These are phyloP conservation scores for Falco peregrinus DNA, from an alignment of 2,797 vertebrate genomes.

Conservation along the genomic window DNA sequence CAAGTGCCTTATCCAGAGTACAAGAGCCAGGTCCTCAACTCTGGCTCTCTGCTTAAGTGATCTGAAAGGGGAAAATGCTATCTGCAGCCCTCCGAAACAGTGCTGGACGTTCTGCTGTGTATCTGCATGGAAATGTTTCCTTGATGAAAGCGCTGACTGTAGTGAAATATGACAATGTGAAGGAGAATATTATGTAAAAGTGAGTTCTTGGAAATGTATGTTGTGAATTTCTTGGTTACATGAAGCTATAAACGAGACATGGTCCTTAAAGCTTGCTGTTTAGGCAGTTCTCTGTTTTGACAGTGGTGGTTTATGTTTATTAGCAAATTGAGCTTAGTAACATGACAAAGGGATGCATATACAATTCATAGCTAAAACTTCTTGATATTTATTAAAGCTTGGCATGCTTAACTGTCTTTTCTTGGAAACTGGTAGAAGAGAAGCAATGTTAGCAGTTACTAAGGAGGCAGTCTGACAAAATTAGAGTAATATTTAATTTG, in stretches of 20 bases:
- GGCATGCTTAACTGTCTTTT: not conserved
- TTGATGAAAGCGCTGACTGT: not conserved
- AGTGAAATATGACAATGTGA: not conserved
- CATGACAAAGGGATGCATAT: not conserved
- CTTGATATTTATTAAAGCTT: not conserved
- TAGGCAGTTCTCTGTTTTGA: not conserved
- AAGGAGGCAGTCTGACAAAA: not conserved
- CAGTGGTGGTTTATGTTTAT: not conserved
- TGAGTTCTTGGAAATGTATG: not conserved
- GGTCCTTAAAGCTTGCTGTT: not conserved
- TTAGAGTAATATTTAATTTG: not conserved
- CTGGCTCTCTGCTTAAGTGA: not conserved
- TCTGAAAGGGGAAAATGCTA: not conserved
- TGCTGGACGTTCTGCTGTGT: not conserved
- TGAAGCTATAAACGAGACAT: not conserved
- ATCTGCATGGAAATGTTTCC: not conserved
- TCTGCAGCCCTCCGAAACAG: not conserved
- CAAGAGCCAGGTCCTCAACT: not conserved
- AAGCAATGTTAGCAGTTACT: not conserved
- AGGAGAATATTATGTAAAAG: not conserved
- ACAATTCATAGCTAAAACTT: not conserved
- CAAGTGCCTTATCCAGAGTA: conserved; percentile 37
- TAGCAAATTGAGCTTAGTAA: not conserved
- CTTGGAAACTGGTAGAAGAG: not conserved
- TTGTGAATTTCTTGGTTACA: not conserved